These are phyloP conservation scores for Coluber constrictor DNA, from an alignment of 2,797 vertebrate species.

Conservation along the genomic window DNA sequence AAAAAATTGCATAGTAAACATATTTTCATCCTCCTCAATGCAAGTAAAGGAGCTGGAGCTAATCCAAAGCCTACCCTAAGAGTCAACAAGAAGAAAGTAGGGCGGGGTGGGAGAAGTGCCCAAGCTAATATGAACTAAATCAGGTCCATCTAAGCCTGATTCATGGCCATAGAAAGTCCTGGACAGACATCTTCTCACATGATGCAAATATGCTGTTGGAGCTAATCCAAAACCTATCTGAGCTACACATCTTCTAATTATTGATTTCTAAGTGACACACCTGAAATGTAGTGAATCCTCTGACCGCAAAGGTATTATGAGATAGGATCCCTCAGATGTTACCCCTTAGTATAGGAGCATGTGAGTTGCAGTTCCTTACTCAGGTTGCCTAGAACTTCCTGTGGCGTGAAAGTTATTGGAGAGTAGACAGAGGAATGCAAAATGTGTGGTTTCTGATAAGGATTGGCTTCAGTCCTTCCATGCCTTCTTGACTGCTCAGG, in stretches of 20 bases:
- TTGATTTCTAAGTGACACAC: not conserved
- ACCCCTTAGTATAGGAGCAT: not conserved
- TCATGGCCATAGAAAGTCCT: not conserved
- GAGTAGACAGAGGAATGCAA: not conserved
- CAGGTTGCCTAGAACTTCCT: not conserved
- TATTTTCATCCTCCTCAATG: not conserved
- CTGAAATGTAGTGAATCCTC: not conserved
- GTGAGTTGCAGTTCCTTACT: not conserved
- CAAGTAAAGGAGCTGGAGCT: not conserved
- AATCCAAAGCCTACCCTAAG: not conserved
- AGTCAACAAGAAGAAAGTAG: not conserved
- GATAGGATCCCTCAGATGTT: not conserved
- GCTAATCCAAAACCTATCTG: not conserved
- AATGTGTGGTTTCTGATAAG: not conserved
- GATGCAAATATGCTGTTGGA: not conserved
- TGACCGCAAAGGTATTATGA: not conserved
- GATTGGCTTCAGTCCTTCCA: not conserved
- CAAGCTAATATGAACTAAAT: not conserved
- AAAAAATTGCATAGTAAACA: not conserved
- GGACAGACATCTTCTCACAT: not conserved
- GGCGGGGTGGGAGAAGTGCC: not conserved
- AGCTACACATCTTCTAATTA: not conserved
- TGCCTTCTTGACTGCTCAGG: not conserved
- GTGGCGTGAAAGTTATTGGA: not conserved
- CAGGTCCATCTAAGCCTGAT: not conserved